A percentile compares a stretch with the other conserved stretches of the same genome.
Conservation (phyloP, 2,797 vertebrate species). For the Rousettus madagascariensis region DNA sequence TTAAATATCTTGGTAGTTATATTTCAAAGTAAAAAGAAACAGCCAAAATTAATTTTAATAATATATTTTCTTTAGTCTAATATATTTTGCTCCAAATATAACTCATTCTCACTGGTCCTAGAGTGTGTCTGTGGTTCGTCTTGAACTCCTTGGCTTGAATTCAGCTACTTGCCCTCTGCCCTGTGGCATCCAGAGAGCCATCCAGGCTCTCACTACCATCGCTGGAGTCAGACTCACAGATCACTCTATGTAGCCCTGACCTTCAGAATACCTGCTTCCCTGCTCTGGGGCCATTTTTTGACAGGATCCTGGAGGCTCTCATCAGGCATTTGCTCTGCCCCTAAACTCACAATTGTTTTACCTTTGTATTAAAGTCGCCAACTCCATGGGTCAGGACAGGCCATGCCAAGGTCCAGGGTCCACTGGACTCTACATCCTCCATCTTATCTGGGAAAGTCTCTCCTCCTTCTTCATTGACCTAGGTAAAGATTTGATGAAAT, state of each 20-base stretch:
- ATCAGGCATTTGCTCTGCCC: background rate
- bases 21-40: background rate
- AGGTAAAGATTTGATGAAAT: too few species aligned
- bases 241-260: background rate
- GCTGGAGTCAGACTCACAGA: background rate
- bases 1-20: background rate
- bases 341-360: background rate
- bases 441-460: background rate
- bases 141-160: background rate
- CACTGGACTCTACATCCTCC: background rate
- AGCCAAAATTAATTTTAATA: background rate
- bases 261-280: background rate
- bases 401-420: background rate
- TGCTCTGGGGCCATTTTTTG: background rate
- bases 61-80: background rate
- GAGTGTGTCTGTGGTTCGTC: accelerated
- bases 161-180: background rate
- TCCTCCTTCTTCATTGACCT: background rate
- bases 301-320: background rate
- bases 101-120: too few species aligned
- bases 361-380: background rate
- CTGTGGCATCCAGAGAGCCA: background rate
- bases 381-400: background rate
- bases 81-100: background rate
- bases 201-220: background rate